Evolutionary conservation across 2,888 invertebrate genomes (phyloP).

Genomic region (Seladonia tumulorum): DNA sequence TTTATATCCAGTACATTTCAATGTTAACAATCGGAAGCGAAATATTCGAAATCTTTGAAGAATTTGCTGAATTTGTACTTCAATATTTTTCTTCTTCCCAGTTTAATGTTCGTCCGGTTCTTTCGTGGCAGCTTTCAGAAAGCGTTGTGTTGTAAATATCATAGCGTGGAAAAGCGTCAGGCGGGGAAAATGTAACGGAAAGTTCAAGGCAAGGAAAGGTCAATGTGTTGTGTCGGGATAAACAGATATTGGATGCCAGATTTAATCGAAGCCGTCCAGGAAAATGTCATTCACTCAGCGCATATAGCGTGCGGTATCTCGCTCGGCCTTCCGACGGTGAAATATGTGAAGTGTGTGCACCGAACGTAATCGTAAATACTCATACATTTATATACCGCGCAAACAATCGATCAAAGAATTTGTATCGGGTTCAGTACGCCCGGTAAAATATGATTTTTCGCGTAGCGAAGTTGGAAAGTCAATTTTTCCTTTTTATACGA

Average conservation of each 20-base stretch:
- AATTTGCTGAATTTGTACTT: background rate
- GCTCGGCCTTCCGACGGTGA: background rate
- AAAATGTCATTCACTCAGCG: conserved; percentile 6
- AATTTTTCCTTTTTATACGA: background rate
- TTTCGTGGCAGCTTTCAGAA: background rate
- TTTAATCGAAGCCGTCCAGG: background rate
- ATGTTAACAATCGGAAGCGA: background rate
- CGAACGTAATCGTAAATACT: background rate
- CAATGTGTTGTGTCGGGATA: background rate
- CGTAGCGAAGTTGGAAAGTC: background rate
- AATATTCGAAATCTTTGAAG: background rate
- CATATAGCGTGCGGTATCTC: background rate
- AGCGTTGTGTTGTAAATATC: background rate
- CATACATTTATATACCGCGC: background rate
- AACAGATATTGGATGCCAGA: background rate
- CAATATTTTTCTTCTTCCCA: background rate
- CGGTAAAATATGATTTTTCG: background rate
- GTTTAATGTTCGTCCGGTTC: background rate
- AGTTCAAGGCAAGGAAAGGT: conserved; percentile 6
- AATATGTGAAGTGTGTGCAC: background rate
- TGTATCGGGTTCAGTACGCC: too few relatives aligned
- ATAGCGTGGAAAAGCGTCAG: background rate
- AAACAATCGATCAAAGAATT: too few relatives aligned
- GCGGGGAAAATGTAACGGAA: background rate
- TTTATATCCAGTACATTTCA: background rate